Base-by-base conservation (phyloP, 2,113 vertebrate genomes). In the Mormyrus iriodes region DNA sequence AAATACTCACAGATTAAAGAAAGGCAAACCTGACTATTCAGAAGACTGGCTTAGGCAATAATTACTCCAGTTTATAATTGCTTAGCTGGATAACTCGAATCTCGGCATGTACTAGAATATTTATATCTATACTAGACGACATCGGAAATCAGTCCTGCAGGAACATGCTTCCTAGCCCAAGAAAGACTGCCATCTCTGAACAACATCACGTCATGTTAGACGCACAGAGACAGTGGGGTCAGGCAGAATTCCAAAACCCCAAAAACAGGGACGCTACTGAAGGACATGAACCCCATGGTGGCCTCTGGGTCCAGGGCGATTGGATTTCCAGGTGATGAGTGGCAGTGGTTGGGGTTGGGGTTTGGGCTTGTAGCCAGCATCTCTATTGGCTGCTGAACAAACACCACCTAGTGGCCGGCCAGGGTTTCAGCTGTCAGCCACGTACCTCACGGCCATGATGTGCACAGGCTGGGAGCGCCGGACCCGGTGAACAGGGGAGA, bases 371-470 rank as follows among this genome's bases (percentile, higher is more conserved):
- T 79, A 27, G 35, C 35, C 17, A 6, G 15, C 42, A 79, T 79
- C 35, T 42, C 31, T 42, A 1, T 4, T 79, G 73, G 6, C 73
- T 79, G 73, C 73, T 39, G 35, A 42, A 79, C 35, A 19, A 79
- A 5, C 35, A 6, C 73, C 35, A 76, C 73, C 27, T 39, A 76
- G 73, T 19, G 27, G 73, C 15, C 73, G n/a, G 19, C 73, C 0
- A 1, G 73, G 15, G 35, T 79, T 39, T 39, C 24, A 7, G 8
- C 8, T 7, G 42, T 9, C 3, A 48, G 31, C 8, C 19, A 31
- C 92, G 27, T 93, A 99, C 98, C 98, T 98, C 95, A 98, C 97
- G 5, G 98, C 97, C 21, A 97, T 96, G 93, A 99, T 99, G 95
- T 97, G 98, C 95, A 99, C 93, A 0, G 98, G 98, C 92, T 99